Evolutionary conservation across 92 coral and sea anemone species (phyloP).

Genomic region (Parazoanthus darwini): DNA sequence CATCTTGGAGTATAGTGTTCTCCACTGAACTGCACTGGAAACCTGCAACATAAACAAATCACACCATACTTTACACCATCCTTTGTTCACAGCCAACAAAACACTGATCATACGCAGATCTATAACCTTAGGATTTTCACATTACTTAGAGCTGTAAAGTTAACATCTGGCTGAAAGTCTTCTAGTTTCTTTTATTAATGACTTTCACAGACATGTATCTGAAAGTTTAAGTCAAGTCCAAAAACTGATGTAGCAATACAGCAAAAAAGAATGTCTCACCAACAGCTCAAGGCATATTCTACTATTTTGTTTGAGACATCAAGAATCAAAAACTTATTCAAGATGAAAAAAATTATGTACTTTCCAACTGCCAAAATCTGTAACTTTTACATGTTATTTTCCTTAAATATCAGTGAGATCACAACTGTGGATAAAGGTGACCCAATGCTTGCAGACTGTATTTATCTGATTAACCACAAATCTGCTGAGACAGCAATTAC

Average conservation of each 20-base stretch:
- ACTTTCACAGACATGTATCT: neutral
- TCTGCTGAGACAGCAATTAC: neutral
- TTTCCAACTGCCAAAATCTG: neutral
- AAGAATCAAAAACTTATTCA: too few species aligned
- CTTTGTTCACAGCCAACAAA: neutral
- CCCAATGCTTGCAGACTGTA: neutral
- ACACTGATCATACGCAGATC: too few species aligned
- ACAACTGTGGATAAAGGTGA: neutral
- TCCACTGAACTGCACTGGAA: slow-evolving; percentile 60
- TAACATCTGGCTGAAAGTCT: too few species aligned
- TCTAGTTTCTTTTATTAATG: too few species aligned
- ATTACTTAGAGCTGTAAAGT: too few species aligned
- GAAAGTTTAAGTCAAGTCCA: neutral
- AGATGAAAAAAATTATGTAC: too few species aligned
- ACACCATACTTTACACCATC: slow-evolving; percentile 32
- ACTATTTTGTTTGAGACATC: too few species aligned
- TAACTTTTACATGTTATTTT: neutral
- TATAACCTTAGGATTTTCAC: too few species aligned
- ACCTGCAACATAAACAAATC: slow-evolving; percentile 4
- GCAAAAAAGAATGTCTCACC: neutral
- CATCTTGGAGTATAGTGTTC: slow-evolving; percentile 86
- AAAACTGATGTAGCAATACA: too few species aligned
- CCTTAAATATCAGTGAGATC: neutral
- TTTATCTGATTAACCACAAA: neutral
- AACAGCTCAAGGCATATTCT: neutral